These are phyloP conservation scores for Spermophilus dauricus DNA, from an alignment of 2,113 vertebrate species.

Conservation along the genomic window DNA sequence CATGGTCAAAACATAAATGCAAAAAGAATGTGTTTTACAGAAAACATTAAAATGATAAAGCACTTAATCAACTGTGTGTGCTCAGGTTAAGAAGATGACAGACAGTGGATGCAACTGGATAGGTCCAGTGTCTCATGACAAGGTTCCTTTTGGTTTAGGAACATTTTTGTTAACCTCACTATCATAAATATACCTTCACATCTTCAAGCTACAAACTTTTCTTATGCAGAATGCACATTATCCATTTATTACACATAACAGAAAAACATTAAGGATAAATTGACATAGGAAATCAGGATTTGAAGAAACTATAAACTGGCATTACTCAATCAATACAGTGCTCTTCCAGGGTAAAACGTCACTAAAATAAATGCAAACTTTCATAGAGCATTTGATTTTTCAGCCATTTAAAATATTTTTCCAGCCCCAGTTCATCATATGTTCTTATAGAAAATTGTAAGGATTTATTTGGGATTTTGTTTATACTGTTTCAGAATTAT, in stretches of 20 bases:
- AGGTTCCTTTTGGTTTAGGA: neutral
- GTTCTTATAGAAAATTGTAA: neutral
- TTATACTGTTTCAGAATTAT: neutral
- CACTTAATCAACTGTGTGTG: neutral
- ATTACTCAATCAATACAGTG: neutral
- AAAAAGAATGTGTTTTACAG: neutral
- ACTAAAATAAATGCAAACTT: constrained; percentile 24
- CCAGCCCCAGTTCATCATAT: neutral
- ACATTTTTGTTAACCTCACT: neutral
- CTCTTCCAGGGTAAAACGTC: neutral
- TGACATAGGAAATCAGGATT: neutral
- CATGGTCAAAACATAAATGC: neutral
- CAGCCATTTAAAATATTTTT: neutral
- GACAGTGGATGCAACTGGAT: neutral
- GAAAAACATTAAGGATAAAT: neutral
- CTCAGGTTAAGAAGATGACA: neutral
- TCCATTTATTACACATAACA: neutral
- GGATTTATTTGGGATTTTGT: neutral
- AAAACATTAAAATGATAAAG: neutral
- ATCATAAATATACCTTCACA: neutral
- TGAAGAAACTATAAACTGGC: neutral
- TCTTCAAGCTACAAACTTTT: neutral
- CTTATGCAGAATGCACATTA: neutral
- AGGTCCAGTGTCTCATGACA: neutral
- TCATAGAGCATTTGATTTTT: neutral